These are phyloP conservation scores for Morelia viridis DNA, from an alignment of 2,797 vertebrate genomes.

Conservation along the genomic window DNA sequence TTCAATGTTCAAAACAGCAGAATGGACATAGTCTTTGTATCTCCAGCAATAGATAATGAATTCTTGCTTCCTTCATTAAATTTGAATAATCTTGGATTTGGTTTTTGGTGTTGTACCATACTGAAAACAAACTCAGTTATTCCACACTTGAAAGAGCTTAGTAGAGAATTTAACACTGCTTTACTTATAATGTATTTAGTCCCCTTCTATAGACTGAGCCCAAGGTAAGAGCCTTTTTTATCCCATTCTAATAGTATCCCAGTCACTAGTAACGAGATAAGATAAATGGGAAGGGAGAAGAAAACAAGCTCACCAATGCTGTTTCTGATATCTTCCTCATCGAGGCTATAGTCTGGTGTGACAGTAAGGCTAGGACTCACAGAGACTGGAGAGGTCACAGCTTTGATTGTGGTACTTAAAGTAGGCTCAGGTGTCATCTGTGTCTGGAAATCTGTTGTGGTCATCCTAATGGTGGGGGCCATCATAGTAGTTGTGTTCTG, in stretches of 20 bases:
- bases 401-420: background rate
- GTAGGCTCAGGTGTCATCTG: background rate
- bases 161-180: background rate
- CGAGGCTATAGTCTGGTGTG: constrained; percentile 62
- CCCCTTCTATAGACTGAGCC: too few species aligned
- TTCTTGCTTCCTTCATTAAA: background rate
- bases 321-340: constrained; percentile 77
- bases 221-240: background rate
- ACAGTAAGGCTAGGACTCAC: constrained; percentile 32
- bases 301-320: constrained; percentile 74
- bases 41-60: background rate
- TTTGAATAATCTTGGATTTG: background rate
- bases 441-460: background rate
- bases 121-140: background rate
- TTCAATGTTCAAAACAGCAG: background rate
- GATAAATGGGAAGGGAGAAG: background rate
- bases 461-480: fast-evolving
- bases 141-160: background rate
- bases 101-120: background rate
- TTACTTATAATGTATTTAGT: background rate
- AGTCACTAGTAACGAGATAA: fast-evolving
- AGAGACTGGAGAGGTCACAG: background rate
- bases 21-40: too few species aligned
- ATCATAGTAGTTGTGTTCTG: background rate
- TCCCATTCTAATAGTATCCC: background rate